Evolutionary conservation across 2,113 vertebrate genomes (phyloP).

Genomic region (Myrmecophaga tridactyla): DNA sequence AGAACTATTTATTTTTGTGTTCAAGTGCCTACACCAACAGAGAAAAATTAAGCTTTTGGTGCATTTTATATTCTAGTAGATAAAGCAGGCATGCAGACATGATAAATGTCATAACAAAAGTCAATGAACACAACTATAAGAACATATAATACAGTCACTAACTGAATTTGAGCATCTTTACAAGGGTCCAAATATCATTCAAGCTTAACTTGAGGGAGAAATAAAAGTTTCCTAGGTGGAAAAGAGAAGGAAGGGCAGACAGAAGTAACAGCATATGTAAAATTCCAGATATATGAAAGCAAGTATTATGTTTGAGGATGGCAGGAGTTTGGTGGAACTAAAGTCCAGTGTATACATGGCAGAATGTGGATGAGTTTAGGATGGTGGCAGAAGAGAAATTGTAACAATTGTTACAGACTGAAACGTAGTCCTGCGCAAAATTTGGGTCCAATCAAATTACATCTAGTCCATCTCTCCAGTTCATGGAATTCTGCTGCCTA

Average conservation of each 20-base stretch:
- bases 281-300: neutral
- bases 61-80: too few relatives aligned
- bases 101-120: neutral
- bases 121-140: accelerated
- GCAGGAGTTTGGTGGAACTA: too few relatives aligned
- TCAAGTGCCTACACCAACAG: too few relatives aligned
- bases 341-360: accelerated
- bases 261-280: neutral
- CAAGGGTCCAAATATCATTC: neutral
- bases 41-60: too few relatives aligned
- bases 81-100: neutral
- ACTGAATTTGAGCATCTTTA: neutral
- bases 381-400: neutral
- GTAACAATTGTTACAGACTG: neutral
- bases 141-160: neutral
- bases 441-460: neutral
- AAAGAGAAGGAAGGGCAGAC: neutral
- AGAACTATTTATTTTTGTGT: too few relatives aligned
- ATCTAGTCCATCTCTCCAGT: neutral
- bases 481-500: too few relatives aligned
- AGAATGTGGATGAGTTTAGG: too few relatives aligned
- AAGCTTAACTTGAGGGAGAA: neutral
- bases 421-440: neutral
- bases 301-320: accelerated
- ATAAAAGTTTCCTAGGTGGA: neutral